A percentile compares a stretch with the other conserved stretches of the same genome.
Conservation (phyloP, 92 coral and sea anemone species). For the Paragorgia papillata region DNA sequence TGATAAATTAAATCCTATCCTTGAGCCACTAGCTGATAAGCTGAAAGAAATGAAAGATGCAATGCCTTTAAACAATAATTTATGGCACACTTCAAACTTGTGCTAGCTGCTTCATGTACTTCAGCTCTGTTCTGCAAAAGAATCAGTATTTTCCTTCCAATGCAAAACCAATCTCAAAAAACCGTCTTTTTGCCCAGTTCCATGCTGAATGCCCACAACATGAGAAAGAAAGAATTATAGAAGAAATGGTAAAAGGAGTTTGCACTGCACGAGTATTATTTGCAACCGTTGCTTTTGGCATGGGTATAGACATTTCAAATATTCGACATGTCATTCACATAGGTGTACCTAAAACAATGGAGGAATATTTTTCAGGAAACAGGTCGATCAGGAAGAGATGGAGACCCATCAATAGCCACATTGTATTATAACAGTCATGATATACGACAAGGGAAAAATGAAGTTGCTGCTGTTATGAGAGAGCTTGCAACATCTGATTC, state of each 20-base stretch:
- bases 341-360: constrained; percentile 63
- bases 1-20: constrained; percentile 31
- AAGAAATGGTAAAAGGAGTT: constrained; percentile 29
- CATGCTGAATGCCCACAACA: constrained; percentile 72
- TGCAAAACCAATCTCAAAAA: constrained; percentile 19
- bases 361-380: constrained; percentile 70
- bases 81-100: constrained; percentile 60
- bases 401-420: too few relatives aligned
- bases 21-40: constrained; percentile 40
- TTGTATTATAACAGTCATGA: too few relatives aligned
- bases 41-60: constrained; percentile 27
- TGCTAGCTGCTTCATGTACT: constrained; percentile 50
- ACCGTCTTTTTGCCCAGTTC: constrained; percentile 62
- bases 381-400: constrained; percentile 64
- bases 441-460: too few relatives aligned
- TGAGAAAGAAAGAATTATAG: constrained; percentile 57
- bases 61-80: constrained; percentile 57
- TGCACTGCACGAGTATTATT: too few relatives aligned
- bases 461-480: too few relatives aligned
- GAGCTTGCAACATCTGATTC: too few relatives aligned
- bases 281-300: too few relatives aligned
- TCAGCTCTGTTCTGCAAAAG: constrained; percentile 35
- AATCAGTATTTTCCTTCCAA: constrained; percentile 56
- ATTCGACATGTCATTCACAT: constrained; percentile 63
- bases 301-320: constrained; percentile 58